Percentiles rank a stretch among this genome's conserved stretches.
phyloP scores from a whole-genome alignment of 2,113 vertebrate species.

The Athene cunicularia region DNA sequence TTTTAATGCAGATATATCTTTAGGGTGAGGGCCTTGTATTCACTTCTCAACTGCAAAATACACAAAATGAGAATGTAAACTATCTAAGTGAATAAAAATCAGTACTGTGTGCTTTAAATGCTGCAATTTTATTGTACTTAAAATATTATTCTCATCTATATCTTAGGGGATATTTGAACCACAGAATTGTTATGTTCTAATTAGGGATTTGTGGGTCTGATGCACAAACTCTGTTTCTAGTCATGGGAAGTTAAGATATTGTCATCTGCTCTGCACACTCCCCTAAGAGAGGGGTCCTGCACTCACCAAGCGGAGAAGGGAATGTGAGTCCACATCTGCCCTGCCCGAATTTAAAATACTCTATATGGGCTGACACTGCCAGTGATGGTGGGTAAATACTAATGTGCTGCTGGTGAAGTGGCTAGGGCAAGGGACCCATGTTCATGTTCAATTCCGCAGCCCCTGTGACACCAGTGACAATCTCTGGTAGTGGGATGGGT shows the following conservation, averaged over 20 bases:
- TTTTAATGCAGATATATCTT: constrained; percentile 3
- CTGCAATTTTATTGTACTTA: not conserved
- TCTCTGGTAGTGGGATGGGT: not conserved
- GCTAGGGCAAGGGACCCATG: rapidly evolving
- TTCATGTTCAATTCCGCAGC: not conserved
- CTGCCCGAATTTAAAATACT: not conserved
- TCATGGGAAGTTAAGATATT: not conserved
- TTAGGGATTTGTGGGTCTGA: not conserved
- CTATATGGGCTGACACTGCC: not conserved
- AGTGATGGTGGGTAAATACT: not conserved
- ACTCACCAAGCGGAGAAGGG: not conserved
- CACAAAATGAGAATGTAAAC: not conserved
- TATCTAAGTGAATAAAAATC: not conserved
- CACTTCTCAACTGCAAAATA: not conserved
- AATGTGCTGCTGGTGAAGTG: rapidly evolving
- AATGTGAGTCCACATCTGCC: rapidly evolving
- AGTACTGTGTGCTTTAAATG: not conserved
- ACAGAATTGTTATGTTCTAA: not conserved
- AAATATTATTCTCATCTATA: not conserved
- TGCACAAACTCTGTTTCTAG: not conserved
- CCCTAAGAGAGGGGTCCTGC: not conserved
- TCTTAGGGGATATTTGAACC: not conserved
- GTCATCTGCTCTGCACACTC: not conserved
- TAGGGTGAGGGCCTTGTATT: not conserved
- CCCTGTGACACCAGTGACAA: rapidly evolving